A percentile compares a stretch with the other conserved stretches of the same genome.
phyloP scores from a whole-genome alignment of 2,888 invertebrate species.

The Hyles lineata region DNA sequence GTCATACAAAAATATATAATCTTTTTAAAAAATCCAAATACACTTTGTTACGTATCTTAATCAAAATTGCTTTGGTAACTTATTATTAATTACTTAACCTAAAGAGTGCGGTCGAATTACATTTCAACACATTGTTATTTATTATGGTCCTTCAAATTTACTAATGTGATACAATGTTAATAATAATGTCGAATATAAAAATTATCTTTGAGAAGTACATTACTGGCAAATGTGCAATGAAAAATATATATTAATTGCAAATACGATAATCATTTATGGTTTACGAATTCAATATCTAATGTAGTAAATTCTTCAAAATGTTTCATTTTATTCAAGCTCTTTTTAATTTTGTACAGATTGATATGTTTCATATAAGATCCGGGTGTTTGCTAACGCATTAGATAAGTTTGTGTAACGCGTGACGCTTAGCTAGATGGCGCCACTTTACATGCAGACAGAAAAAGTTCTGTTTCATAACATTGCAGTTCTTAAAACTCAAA shows the following conservation, averaged over 20 bases:
- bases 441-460: neutral
- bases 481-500: slow-evolving; percentile 7
- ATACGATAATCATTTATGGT: neutral
- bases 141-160: slow-evolving; percentile 20
- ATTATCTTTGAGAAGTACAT: slow-evolving; percentile 4
- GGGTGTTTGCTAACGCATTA: neutral
- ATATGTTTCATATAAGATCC: slow-evolving; percentile 53
- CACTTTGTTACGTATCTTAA: slow-evolving; percentile 58
- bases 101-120: slow-evolving; percentile 50
- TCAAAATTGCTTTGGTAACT: slow-evolving; percentile 83
- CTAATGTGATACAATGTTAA: neutral
- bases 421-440: slow-evolving; percentile 6
- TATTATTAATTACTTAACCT: slow-evolving; percentile 66
- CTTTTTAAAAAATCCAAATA: slow-evolving; percentile 48
- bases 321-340: slow-evolving; percentile 50
- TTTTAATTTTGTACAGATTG: slow-evolving; percentile 64
- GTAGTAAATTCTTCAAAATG: slow-evolving; percentile 10
- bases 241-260: neutral
- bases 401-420: neutral
- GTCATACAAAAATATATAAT: slow-evolving; percentile 73
- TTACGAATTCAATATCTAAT: neutral
- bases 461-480: neutral
- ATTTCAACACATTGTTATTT: slow-evolving; percentile 26
- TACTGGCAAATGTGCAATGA: neutral
- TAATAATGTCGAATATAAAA: neutral